A percentile compares a stretch with the other conserved stretches of the same genome.
phyloP scores from a whole-genome alignment of 2,888 invertebrate species.

The Venustoraphidia nigricollis region DNA sequence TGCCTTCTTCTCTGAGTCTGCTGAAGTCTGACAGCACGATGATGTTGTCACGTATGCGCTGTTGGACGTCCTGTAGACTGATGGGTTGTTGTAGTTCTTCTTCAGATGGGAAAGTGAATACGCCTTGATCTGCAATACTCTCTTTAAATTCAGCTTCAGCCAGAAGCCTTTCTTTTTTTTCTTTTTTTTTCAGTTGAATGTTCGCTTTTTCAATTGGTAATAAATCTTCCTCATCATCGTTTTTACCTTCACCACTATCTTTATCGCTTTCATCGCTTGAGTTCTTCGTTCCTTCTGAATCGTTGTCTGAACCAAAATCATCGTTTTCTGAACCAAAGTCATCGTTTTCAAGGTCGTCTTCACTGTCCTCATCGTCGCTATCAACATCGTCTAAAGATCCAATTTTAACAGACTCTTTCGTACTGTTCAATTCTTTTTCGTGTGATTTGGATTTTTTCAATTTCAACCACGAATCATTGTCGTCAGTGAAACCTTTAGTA shows the following conservation, averaged over 20 bases:
- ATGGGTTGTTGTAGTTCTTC: slow-evolving; percentile 56
- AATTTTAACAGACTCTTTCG: slow-evolving; percentile 11
- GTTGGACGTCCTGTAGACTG: slow-evolving; percentile 70
- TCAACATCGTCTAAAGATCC: slow-evolving; percentile 17
- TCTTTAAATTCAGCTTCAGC: slow-evolving; percentile 72
- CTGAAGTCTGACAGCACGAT: slow-evolving; percentile 68
- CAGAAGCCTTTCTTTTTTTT: slow-evolving; percentile 48
- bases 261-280: slow-evolving; percentile 20
- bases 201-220: slow-evolving; percentile 78
- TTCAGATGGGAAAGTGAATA: slow-evolving; percentile 64
- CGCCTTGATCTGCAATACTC: slow-evolving; percentile 59
- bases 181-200: slow-evolving; percentile 57
- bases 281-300: slow-evolving; percentile 21
- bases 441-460: slow-evolving; percentile 26
- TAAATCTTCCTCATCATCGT: slow-evolving; percentile 45
- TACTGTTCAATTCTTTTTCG: slow-evolving; percentile 4
- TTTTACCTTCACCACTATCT: slow-evolving; percentile 20
- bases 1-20: slow-evolving; percentile 46
- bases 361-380: slow-evolving; percentile 19
- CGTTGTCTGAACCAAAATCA: slow-evolving; percentile 9
- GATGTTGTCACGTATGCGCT: slow-evolving; percentile 75
- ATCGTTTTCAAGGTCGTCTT: slow-evolving; percentile 16
- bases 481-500: slow-evolving; percentile 46
- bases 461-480: slow-evolving; percentile 55
- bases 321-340: slow-evolving; percentile 13